Evolutionary conservation across 2,888 invertebrate species (phyloP).

Genomic region (Terebella lapidaria): DNA sequence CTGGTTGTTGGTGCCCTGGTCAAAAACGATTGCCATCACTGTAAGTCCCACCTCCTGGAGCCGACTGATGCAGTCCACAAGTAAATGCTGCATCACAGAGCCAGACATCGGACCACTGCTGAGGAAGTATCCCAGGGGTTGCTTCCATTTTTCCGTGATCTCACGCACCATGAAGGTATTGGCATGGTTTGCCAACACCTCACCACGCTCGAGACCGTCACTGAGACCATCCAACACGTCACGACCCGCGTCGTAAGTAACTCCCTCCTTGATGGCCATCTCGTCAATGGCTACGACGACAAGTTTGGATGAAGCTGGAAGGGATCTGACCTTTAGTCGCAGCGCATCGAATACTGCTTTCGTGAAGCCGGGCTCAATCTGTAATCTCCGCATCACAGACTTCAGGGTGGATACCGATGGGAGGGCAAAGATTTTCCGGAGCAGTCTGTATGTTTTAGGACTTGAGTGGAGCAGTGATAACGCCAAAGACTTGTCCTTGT

Average conservation of each 20-base stretch:
- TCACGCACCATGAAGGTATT: conserved; percentile 7
- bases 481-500: conserved; percentile 2
- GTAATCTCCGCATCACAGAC: neutral
- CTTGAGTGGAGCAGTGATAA: conserved; percentile 9
- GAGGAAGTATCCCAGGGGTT: conserved; percentile 10
- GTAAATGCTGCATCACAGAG: neutral
- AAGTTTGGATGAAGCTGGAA: neutral
- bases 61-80: conserved; percentile 2
- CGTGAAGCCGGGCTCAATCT: conserved; percentile 4
- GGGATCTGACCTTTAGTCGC: neutral
- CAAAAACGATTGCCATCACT: neutral
- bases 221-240: neutral
- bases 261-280: conserved; percentile 5
- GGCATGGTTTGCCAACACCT: conserved; percentile 9
- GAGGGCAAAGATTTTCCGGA: conserved; percentile 1
- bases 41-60: neutral
- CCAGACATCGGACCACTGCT: conserved; percentile 5
- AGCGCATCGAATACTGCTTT: neutral
- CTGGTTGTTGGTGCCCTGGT: conserved; percentile 6
- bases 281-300: conserved; percentile 3
- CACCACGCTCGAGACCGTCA: neutral
- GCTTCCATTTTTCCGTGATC: conserved; percentile 4
- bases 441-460: conserved; percentile 5
- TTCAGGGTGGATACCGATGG: conserved; percentile 5
- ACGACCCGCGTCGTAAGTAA: neutral